Evolutionary conservation across 2,888 invertebrate species (phyloP), one percentile per base, ranked within the genome.

Genomic region (Ochropleura leucogaster): DNA sequence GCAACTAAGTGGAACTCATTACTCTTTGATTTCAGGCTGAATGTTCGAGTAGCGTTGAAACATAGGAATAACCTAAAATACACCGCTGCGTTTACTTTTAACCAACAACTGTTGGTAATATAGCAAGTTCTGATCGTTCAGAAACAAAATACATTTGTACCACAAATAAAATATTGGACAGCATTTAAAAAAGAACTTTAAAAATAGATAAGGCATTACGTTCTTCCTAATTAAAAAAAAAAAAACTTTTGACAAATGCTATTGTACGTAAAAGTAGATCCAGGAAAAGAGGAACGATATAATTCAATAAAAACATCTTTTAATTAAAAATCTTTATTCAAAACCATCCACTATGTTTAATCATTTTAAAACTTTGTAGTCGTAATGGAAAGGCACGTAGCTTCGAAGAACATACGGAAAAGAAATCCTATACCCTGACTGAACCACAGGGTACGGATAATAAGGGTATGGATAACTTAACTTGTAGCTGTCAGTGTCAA

Each of bases 1-100:
- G 51, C 67, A 74, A 74, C 80, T 68, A 80, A 78, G 64, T 64
- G 80, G 57, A 60, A 16, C 63, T 74, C 78, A 79, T 79, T 74
- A 77, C 73, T 78, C 67, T 78, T 78, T 78, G 78, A 78, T 79
- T 78, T 79, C 44, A 12, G 20, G 9, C 53, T 53, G 65, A 72
- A 77, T 77, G 60, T 66, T 72, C 55, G 62, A 79, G 62, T 55
- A 20, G 47, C 9, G 42, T 14, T n/a, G 30, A 65, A 72, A 49
- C 44, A 42, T 53, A 59, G 59, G 16, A 55, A 75, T 42, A 46
- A 68, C 59, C 9, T 49, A 14, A 46, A 18, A n/a, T 68, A 6
- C 53, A 46, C 46, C 46, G 14, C 20, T 51, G 49, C 14, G 14
- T 40, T 51, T 40, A 46, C 30, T 40, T 30, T 46, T 18, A 60